phyloP scores from a whole-genome alignment of 2,888 invertebrate genomes.

The Trissolcus brochymenae region DNA sequence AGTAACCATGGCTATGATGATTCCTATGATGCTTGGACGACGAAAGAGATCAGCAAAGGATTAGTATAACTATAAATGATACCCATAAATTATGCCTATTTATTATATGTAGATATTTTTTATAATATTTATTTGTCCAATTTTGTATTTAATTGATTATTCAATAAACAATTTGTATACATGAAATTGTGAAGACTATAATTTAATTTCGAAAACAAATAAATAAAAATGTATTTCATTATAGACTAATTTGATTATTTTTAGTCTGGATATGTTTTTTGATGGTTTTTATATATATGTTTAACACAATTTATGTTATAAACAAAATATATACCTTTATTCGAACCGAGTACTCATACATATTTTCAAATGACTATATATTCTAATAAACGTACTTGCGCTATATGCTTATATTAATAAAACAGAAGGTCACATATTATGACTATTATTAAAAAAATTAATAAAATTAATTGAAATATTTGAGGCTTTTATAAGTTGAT shows the following conservation, averaged over 20 bases:
- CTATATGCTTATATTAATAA: neutral
- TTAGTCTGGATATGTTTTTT: too few species aligned
- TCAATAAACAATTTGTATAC: neutral
- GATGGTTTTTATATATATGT: too few species aligned
- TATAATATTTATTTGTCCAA: neutral
- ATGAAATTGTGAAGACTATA: neutral
- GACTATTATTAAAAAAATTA: too few species aligned
- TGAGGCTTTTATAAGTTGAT: too few species aligned
- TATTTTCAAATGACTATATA: slow-evolving; percentile 10
- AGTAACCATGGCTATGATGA: slow-evolving; percentile 88
- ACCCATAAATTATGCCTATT: slow-evolving; percentile 8
- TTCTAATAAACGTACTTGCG: slow-evolving; percentile 1
- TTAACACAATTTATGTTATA: too few species aligned
- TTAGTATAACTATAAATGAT: slow-evolving; percentile 24
- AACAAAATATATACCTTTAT: slow-evolving; percentile 20
- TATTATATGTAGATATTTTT: slow-evolving; percentile 19
- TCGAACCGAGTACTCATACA: slow-evolving; percentile 37
- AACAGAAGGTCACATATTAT: too few species aligned
- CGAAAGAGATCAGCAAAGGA: slow-evolving; percentile 68
- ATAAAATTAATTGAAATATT: too few species aligned
- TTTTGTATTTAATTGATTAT: neutral
- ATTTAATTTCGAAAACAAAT: too few species aligned
- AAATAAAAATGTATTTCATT: too few species aligned
- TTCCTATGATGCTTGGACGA: slow-evolving; percentile 85
- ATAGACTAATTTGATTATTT: too few species aligned